A percentile compares a stretch with the other conserved stretches of the same genome.
Conservation (phyloP, 2,797 vertebrate species). For the Perdix hodgsoniae region DNA sequence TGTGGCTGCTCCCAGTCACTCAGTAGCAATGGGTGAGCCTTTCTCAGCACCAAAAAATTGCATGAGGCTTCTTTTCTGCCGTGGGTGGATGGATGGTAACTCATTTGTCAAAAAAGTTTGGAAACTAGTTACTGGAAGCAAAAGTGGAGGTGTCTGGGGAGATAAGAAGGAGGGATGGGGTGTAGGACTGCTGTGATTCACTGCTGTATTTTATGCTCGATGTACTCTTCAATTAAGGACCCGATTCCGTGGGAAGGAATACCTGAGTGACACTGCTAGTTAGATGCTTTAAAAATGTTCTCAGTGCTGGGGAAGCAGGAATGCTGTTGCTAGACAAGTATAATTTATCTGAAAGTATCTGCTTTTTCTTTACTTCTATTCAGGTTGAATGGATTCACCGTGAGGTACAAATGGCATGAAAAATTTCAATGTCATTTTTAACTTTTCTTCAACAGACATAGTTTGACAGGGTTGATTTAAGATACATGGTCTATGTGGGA, state of each 20-base stretch:
- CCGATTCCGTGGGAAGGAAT: background rate
- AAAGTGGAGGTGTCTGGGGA: background rate
- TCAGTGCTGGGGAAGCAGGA: background rate
- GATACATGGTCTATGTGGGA: background rate
- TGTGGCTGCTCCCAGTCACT: too few relatives aligned
- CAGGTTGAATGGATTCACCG: background rate
- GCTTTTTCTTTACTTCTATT: background rate
- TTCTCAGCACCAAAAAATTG: background rate
- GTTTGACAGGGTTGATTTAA: slow-evolving; percentile 21
- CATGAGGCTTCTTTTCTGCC: background rate
- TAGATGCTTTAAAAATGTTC: background rate
- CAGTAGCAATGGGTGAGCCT: background rate
- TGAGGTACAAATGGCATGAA: background rate
- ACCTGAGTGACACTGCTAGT: background rate
- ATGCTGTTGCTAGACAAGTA: slow-evolving; percentile 10
- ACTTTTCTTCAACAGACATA: background rate
- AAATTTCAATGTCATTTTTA: slow-evolving; percentile 28
- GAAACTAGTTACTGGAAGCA: background rate
- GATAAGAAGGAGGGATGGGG: background rate
- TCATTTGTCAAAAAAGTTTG: slow-evolving; percentile 41
- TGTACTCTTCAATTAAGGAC: background rate
- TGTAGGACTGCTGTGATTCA: background rate
- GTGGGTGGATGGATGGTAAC: background rate
- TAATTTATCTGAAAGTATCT: background rate
- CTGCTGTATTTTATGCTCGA: background rate